Evolutionary conservation across 2,797 vertebrate genomes (phyloP).

Genomic region (Nannoperca obscura): DNA sequence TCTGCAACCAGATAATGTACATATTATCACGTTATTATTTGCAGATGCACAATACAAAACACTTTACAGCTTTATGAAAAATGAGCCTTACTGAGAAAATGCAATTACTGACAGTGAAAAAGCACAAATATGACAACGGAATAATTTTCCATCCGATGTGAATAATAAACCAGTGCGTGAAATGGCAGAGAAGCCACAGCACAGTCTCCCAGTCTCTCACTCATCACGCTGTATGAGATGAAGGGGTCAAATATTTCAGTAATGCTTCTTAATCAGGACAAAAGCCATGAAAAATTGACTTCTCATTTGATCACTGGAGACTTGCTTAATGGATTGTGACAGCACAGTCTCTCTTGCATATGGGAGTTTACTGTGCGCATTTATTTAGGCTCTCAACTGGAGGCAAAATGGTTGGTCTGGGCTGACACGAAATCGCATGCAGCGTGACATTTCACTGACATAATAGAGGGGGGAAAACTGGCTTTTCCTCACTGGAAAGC

Average conservation of each 20-base stretch:
- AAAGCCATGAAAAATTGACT: slow-evolving; percentile 57
- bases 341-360: slow-evolving; percentile 50
- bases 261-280: slow-evolving; percentile 63
- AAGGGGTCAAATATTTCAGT: slow-evolving; percentile 56
- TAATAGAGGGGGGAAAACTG: slow-evolving; percentile 51
- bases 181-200: slow-evolving; percentile 27
- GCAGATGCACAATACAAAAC: slow-evolving; percentile 34
- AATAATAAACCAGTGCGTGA: slow-evolving; percentile 51
- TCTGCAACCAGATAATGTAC: slow-evolving; percentile 9
- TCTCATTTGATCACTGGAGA: slow-evolving; percentile 56
- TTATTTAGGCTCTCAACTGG: slow-evolving; percentile 70
- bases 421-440: slow-evolving; percentile 69
- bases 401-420: slow-evolving; percentile 75
- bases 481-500: slow-evolving; percentile 69
- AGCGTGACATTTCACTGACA: slow-evolving; percentile 81
- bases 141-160: slow-evolving; percentile 43
- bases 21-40: slow-evolving; percentile 40
- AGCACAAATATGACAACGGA: slow-evolving; percentile 37
- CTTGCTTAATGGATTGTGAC: slow-evolving; percentile 59
- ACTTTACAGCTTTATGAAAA: slow-evolving; percentile 41
- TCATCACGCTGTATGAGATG: slow-evolving; percentile 46
- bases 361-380: slow-evolving; percentile 65
- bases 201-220: slow-evolving; percentile 23
- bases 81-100: slow-evolving; percentile 45
- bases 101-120: slow-evolving; percentile 50